These are phyloP conservation scores for Spea bombifrons DNA, from an alignment of 2,113 vertebrate species.

Conservation along the genomic window DNA sequence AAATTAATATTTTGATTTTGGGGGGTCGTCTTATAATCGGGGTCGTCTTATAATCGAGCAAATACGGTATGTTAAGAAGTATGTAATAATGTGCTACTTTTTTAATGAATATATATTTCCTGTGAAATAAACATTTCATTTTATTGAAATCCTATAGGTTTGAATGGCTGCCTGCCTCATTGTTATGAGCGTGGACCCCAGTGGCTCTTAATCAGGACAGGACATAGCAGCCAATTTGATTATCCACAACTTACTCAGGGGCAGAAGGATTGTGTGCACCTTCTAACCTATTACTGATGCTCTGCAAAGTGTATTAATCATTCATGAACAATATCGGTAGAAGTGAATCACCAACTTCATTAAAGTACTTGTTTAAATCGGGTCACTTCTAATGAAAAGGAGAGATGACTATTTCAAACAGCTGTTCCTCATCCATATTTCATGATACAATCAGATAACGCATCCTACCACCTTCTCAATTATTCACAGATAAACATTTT, in stretches of 20 bases:
- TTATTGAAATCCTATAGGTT: too few species aligned
- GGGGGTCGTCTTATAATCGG: too few species aligned
- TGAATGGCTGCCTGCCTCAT: too few species aligned
- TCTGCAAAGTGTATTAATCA: conserved; percentile 21
- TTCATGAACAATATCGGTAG: conserved; percentile 29
- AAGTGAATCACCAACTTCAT: conserved; percentile 50
- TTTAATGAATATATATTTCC: too few species aligned
- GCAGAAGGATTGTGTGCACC: not conserved
- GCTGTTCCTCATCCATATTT: conserved; percentile 95
- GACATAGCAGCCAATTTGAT: conserved; percentile 4
- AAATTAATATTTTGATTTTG: too few species aligned
- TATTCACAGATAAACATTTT: conserved; percentile 90
- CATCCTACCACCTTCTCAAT: conserved; percentile 76
- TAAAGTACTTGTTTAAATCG: conserved; percentile 51
- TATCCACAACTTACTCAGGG: not conserved
- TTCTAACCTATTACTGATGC: conserved; percentile 3
- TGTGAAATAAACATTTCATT: too few species aligned
- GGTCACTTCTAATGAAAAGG: conserved; percentile 60
- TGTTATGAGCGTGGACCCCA: too few species aligned
- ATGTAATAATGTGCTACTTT: too few species aligned
- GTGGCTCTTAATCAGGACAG: not conserved
- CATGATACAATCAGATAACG: conserved; percentile 85
- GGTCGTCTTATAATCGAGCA: too few species aligned
- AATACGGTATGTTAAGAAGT: too few species aligned
- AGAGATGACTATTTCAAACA: conserved; percentile 74